These are phyloP conservation scores for Eristalis arbustorum DNA, from an alignment of 2,888 invertebrate genomes.

Conservation along the genomic window DNA sequence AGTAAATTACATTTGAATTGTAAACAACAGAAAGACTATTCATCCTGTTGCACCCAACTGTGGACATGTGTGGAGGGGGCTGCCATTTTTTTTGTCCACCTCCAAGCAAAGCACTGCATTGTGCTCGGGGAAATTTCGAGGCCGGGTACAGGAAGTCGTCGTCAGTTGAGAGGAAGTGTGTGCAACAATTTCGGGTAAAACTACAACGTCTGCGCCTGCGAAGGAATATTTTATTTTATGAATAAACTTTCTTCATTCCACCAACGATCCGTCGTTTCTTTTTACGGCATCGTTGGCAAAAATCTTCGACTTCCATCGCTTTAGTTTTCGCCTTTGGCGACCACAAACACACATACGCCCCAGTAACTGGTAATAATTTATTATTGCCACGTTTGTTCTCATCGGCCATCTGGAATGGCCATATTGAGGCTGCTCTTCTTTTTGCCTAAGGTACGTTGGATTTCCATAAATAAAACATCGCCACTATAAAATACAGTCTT, in stretches of 20 bases:
- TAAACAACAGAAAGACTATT: neutral
- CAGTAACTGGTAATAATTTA: neutral
- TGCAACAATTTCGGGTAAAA: too few relatives aligned
- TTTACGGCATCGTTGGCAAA: neutral
- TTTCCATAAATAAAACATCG: neutral
- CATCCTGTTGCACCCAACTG: neutral
- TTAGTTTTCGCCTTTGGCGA: neutral
- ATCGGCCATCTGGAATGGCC: neutral
- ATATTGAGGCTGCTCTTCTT: neutral
- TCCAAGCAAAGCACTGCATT: neutral
- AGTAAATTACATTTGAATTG: constrained; percentile 12
- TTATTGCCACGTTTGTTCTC: neutral
- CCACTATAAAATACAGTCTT: neutral
- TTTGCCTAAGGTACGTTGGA: neutral
- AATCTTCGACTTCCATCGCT: neutral
- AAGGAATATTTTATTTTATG: neutral
- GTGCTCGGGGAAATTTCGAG: neutral
- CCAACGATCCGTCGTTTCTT: neutral
- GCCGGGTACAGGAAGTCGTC: neutral
- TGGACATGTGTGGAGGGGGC: neutral
- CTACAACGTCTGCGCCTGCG: too few relatives aligned
- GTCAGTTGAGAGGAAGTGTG: neutral
- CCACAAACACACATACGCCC: neutral
- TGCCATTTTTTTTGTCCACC: constrained; percentile 5
- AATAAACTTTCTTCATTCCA: neutral